Conservation (phyloP, 2,797 vertebrate genomes). For the Cyprinodon diabolis region DNA sequence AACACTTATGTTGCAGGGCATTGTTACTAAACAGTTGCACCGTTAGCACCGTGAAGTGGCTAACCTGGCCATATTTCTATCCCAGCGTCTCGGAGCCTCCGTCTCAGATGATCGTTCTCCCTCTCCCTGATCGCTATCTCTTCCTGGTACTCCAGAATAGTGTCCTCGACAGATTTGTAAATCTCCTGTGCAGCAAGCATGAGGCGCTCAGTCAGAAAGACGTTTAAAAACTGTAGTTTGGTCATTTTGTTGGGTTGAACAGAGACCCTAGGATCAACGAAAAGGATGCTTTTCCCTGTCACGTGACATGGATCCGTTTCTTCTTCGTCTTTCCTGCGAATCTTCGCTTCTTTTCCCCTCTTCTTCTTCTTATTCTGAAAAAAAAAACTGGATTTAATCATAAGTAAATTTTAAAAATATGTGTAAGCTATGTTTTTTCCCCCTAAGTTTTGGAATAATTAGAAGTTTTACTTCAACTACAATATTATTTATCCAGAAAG, state of each 20-base stretch:
- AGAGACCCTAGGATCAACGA: conserved; percentile 54
- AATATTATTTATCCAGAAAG: too few species aligned
- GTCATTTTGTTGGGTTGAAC: conserved; percentile 70
- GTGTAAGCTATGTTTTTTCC: too few species aligned
- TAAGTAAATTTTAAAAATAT: too few species aligned
- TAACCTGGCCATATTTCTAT: conserved; percentile 83
- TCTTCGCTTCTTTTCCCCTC: not conserved
- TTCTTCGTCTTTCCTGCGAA: conserved; percentile 8
- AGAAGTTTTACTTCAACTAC: too few species aligned
- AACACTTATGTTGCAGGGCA: too few species aligned
- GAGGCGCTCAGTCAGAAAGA: conserved; percentile 79
- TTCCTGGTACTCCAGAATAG: conserved; percentile 79
- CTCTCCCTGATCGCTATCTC: conserved; percentile 79
- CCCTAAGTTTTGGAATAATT: too few species aligned
- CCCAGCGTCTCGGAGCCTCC: conserved; percentile 78
- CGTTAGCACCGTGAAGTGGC: conserved; percentile 55
- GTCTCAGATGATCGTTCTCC: conserved; percentile 80
- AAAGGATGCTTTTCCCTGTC: conserved; percentile 70
- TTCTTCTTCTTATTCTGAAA: too few species aligned
- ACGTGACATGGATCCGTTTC: conserved; percentile 69
- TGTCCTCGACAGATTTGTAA: conserved; percentile 80
- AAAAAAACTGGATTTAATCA: too few species aligned
- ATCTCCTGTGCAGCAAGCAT: conserved; percentile 82
- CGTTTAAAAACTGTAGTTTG: conserved; percentile 80
- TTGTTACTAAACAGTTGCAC: not conserved